Conservation (phyloP, 1,140 invertebrate genomes). For the Macrocentrus cingulum region DNA sequence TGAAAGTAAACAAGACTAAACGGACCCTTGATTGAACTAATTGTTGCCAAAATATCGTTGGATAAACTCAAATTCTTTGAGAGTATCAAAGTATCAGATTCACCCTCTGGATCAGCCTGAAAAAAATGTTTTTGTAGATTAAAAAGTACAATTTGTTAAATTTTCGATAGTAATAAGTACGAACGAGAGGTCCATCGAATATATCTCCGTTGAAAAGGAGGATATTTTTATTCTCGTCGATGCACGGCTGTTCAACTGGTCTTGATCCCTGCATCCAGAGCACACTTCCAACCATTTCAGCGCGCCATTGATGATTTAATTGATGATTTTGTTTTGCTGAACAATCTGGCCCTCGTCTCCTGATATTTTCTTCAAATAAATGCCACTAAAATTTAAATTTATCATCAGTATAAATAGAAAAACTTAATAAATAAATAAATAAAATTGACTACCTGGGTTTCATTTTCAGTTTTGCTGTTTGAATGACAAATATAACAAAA, state of each 20-base stretch:
- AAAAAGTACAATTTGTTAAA: neutral
- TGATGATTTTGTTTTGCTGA: neutral
- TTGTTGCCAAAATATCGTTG: conserved; percentile 51
- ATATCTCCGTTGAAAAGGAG: conserved; percentile 84
- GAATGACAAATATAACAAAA: no score
- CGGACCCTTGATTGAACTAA: conserved; percentile 73
- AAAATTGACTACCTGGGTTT: no score
- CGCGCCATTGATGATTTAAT: conserved; percentile 7
- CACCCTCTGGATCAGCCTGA: conserved; percentile 38
- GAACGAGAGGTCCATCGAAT: conserved; percentile 62
- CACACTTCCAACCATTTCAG: conserved; percentile 60
- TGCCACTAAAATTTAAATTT: conserved; percentile 8
- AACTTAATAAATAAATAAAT: no score
- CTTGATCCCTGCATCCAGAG: conserved; percentile 71
- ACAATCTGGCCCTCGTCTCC: conserved; percentile 13
- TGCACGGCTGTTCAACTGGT: conserved; percentile 64
- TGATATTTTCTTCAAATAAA: conserved; percentile 1
- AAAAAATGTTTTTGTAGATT: conserved; percentile 12
- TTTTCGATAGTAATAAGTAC: conserved; percentile 21
- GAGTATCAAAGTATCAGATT: conserved; percentile 55
- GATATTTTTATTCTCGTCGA: conserved; percentile 60
- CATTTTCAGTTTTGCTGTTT: no score
- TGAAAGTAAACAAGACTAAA: conserved; percentile 83
- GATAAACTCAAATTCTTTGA: conserved; percentile 44
- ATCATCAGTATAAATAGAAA: no score